Percentiles rank a stretch among this genome's conserved stretches.
Evolutionary conservation across 2,113 vertebrate species (phyloP).

Genomic region (Ifrita kowaldi): DNA sequence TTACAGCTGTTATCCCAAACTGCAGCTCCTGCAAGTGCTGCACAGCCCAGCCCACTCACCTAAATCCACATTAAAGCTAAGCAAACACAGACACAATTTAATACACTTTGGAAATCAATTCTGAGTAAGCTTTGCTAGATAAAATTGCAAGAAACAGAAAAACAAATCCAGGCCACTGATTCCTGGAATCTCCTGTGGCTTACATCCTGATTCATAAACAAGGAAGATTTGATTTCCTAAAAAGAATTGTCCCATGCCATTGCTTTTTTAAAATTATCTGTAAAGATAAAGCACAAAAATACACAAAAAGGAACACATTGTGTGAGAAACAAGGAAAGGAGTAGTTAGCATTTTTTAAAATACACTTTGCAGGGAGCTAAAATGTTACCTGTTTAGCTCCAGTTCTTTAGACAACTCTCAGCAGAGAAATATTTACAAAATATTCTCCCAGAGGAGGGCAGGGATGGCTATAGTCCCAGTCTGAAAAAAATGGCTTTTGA

Average conservation of each 20-base stretch:
- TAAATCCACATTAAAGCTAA: background rate
- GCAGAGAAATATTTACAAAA: background rate
- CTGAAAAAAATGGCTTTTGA: background rate
- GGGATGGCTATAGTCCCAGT: background rate
- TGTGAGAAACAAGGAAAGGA: background rate
- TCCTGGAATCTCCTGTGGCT: background rate
- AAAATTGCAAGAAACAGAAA: background rate
- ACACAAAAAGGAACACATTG: background rate
- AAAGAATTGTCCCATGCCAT: background rate
- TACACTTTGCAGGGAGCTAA: background rate
- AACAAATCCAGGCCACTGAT: background rate
- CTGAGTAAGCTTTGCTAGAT: background rate
- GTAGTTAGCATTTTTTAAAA: background rate
- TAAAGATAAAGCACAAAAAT: background rate
- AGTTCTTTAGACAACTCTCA: background rate
- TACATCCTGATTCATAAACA: background rate
- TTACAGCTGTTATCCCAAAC: background rate
- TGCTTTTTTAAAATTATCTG: background rate
- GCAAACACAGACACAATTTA: background rate
- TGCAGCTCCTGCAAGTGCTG: background rate
- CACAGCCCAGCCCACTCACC: background rate
- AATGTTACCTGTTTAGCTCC: background rate
- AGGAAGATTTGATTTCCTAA: background rate
- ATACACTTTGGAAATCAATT: background rate
- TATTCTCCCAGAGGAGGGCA: background rate